Evolutionary conservation across 2,797 vertebrate genomes (phyloP), one percentile per base, ranked within the genome.

Genomic region (Capromys pilorides): DNA sequence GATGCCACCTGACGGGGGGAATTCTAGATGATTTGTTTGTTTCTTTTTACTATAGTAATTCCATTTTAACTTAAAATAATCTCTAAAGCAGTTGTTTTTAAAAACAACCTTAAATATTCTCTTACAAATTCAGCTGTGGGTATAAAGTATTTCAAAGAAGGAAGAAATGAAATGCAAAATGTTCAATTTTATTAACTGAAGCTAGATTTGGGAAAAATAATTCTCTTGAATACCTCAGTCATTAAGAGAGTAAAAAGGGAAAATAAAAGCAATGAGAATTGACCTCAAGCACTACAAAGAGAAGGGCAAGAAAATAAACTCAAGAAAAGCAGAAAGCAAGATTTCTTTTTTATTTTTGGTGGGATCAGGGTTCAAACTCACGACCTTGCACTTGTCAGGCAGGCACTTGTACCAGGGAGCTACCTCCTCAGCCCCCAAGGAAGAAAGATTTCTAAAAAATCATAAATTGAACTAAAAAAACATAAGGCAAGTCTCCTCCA

Each of bases 131-230:
- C 54, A 79, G 54, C 33, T 61, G 24, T 49, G 59, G 57, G 41
- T 91, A 91, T 39, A 90, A 96, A 85, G 13, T 24, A 61, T 94
- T 91, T 95, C 85, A 95, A 94, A 92, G 67, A 62, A 49, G 90
- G 82, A 49, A 21, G 33, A 87, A 91, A 87, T 36, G 67, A 87
- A 85, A 73, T 82, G 18, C 13, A 88, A 31, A 24, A 57, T 78
- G 67, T 90, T 94, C 1, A 11, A 79, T 92, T 94, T 92, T 93
- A 90, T 79, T 33, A 81, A 13, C 19, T 81, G 75, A 75, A 86
- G 28, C 33, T 54, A 51, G 66, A 82, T 59, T 91, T 61, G 59
- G 66, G 77, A 75, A 91, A 94, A 96, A 91, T 67, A 94, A 94
- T n/a, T 83, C 31, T 26, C 75, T 79, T 86, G 67, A 86, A 54